Base-by-base conservation (phyloP, 92 coral and sea anemone species). In the Siderastrea siderea region DNA sequence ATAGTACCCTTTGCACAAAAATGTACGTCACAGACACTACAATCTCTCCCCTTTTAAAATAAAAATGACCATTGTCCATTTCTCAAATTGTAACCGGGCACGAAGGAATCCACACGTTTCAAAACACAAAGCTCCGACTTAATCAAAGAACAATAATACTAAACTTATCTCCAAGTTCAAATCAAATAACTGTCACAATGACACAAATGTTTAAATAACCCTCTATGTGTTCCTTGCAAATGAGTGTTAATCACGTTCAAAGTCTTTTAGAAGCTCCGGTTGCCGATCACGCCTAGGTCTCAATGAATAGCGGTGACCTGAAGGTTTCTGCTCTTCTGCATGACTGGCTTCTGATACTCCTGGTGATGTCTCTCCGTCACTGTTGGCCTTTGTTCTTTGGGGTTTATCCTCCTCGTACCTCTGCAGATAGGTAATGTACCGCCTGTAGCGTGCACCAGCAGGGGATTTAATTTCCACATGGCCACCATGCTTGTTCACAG, bases 401-500 rank as follows among this genome's bases (percentile, higher is more conserved):
- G 68, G 9, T 64, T 64, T 19, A 4, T 64, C 44, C 5, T 64
- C 68, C 38, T 16, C 44, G 16, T 64, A 4, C 38, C 13, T 64
- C 38, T 64, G 68, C 16, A 64, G 68, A 64, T 64, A 43, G 8
- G 68, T 64, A 15, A 59, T 16, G 13, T 59, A 2, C 13, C 63
- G 9, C 13, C 13, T 59, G 63, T 59, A 59, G 63, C 3, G 68
- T 3, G 19, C 47, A 38, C 46, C 70, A 17, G 70, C 46, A 65
- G 46, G 46, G 19, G 70, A 65, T 19, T 10, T 48, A 86, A 76
- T 71, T 71, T 45, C 68, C 48, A 55, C 63, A 75, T 63, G 83
- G 49, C 15, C 4, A 48, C 46, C 59, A 7, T 75, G 38, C 12
- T 63, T 70, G 58, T 47, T 70, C 43, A 80, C 75, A 15, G 66